phyloP scores from a whole-genome alignment of 2,797 vertebrate genomes.

The Clarias laeviceps region DNA sequence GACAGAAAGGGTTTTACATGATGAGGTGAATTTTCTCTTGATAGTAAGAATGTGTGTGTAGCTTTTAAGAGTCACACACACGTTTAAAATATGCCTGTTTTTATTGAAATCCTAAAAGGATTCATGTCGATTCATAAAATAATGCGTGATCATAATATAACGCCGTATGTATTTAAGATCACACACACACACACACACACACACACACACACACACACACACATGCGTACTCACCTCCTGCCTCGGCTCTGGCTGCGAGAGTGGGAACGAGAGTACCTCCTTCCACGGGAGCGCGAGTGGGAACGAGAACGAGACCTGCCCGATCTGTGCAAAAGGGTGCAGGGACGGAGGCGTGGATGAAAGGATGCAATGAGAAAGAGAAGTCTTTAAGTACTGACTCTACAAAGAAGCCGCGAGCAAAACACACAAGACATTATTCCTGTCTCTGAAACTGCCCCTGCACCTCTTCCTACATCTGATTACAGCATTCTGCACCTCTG shows the following conservation, averaged over 20 bases:
- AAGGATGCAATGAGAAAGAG: conserved; percentile 19
- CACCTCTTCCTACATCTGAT: conserved; percentile 23
- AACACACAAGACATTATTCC: conserved; percentile 15
- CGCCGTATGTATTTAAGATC: too few species aligned
- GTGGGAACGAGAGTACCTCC: conserved; percentile 75
- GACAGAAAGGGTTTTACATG: too few species aligned
- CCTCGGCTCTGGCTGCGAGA: conserved; percentile 81
- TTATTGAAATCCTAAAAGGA: too few species aligned
- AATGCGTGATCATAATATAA: background rate
- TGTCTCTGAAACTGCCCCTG: conserved; percentile 43
- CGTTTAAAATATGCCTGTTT: too few species aligned
- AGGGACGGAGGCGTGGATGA: conserved; percentile 12
- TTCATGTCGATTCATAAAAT: background rate
- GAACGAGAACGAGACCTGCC: conserved; percentile 80
- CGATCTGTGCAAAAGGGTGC: conserved; percentile 57
- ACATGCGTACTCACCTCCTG: conserved; percentile 70
- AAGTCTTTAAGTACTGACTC: background rate
- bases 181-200: background rate
- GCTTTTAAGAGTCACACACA: too few species aligned
- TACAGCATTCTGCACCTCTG: conserved; percentile 42
- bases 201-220: background rate
- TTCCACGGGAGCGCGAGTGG: conserved; percentile 78
- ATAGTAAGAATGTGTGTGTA: too few species aligned
- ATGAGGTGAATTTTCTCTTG: too few species aligned
- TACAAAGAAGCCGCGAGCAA: background rate